These are phyloP conservation scores for Numenius phaeopus DNA, from an alignment of 2,797 vertebrate genomes.

Conservation along the genomic window DNA sequence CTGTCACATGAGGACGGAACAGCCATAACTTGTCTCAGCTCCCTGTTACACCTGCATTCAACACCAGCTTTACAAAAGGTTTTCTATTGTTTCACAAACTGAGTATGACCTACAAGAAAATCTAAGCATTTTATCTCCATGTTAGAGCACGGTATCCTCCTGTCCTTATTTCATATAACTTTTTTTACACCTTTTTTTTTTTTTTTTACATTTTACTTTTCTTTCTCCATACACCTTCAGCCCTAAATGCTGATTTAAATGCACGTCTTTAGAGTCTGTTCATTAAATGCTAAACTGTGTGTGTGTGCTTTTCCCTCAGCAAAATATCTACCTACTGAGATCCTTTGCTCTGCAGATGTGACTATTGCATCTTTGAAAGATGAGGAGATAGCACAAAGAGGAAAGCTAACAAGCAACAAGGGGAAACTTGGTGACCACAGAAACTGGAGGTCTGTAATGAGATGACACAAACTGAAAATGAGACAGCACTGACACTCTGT, in stretches of 20 bases:
- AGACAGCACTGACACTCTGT: background rate
- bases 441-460: background rate
- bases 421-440: background rate
- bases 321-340: background rate
- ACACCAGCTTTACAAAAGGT: background rate
- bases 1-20: background rate
- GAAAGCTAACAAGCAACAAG: background rate
- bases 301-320: background rate
- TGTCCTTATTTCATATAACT: background rate
- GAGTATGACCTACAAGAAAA: background rate
- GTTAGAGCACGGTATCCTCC: background rate
- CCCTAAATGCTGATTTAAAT: background rate
- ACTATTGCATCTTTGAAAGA: background rate
- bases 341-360: background rate
- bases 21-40: background rate
- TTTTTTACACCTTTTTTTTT: background rate
- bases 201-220: background rate
- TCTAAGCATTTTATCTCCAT: background rate
- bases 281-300: background rate
- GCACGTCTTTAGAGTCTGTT: background rate
- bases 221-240: background rate
- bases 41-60: background rate
- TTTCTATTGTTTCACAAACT: background rate
- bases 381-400: background rate
- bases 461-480: slow-evolving; percentile 12